A percentile compares a stretch with the other conserved stretches of the same genome.
Evolutionary conservation across 23 tunicate genomes (phyloP).

Genomic region (Oikopleura dioica): DNA sequence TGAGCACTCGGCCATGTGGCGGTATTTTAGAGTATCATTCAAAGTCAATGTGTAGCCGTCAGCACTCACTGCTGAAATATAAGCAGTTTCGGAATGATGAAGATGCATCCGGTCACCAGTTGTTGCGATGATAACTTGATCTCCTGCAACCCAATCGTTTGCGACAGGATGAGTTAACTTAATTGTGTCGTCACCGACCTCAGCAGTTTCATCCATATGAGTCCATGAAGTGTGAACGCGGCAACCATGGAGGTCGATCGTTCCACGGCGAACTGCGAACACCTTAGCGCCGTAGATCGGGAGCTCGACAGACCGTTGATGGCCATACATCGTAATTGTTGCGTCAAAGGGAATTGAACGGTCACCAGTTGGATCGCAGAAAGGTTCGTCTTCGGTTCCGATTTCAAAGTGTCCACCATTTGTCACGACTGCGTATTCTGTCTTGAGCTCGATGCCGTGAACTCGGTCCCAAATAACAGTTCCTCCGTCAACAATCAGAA

Average conservation of each 20-base stretch:
- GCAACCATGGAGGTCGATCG: conserved; percentile 7
- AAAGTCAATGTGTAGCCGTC: not conserved
- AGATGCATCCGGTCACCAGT: not conserved
- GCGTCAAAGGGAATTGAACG: not conserved
- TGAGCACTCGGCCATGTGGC: not conserved
- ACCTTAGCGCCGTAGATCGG: conserved; percentile 10
- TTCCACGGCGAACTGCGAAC: not conserved
- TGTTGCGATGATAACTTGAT: not conserved
- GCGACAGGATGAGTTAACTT: not conserved
- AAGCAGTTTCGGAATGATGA: not conserved
- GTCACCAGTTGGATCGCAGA: not conserved
- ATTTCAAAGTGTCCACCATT: not conserved
- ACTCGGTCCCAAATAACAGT: not conserved
- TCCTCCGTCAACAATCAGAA: conserved; percentile 8
- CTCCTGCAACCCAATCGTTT: conserved; percentile 2
- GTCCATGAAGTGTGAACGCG: not conserved
- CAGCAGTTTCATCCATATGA: not conserved
- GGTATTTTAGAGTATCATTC: not conserved
- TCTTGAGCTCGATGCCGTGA: not conserved
- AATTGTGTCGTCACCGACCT: not conserved
- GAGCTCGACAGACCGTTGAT: not conserved
- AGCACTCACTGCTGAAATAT: not conserved
- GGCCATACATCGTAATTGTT: conserved; percentile 9
- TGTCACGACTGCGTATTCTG: conserved; percentile 8
- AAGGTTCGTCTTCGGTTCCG: not conserved